These are phyloP conservation scores for Montipora cactus DNA, from an alignment of 64 coral and sea anemone genomes.

Conservation along the genomic window DNA sequence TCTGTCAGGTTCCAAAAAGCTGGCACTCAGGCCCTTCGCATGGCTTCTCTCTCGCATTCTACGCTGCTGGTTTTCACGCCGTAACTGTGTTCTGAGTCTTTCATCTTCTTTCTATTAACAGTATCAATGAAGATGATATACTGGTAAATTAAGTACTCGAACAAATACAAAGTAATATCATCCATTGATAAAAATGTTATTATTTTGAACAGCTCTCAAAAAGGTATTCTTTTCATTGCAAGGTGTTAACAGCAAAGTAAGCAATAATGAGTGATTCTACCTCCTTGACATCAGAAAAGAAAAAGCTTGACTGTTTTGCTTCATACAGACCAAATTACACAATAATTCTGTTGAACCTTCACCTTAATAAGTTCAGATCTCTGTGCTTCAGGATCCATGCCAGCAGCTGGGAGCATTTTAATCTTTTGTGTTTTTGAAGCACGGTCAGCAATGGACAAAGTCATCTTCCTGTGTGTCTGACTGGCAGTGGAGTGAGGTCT, in stretches of 20 bases:
- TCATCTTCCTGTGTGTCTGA: slow-evolving; percentile 99
- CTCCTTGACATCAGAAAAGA: too few species aligned
- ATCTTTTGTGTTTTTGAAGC: slow-evolving; percentile 97
- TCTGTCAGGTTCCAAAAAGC: slow-evolving; percentile 89
- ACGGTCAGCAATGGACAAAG: slow-evolving; percentile 96
- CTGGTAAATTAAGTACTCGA: not conserved
- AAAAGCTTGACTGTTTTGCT: too few species aligned
- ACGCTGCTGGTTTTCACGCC: slow-evolving; percentile 93
- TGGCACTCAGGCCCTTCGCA: slow-evolving; percentile 83
- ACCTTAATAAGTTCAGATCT: slow-evolving; percentile 94
- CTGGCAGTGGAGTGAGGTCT: slow-evolving; percentile 97
- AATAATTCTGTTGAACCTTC: not conserved
- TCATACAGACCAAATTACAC: not conserved
- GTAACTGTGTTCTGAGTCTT: slow-evolving; percentile 88
- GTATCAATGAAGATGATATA: not conserved
- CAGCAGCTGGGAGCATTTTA: slow-evolving; percentile 85
- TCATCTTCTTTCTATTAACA: slow-evolving; percentile 95
- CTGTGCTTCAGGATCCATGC: slow-evolving; percentile 95
- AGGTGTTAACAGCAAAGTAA: too few species aligned
- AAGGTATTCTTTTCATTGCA: too few species aligned
- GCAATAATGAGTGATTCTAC: too few species aligned
- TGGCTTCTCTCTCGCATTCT: slow-evolving; percentile 88
- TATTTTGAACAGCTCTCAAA: too few species aligned
- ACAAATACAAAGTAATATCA: too few species aligned
- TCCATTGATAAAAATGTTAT: too few species aligned